Evolutionary conservation across 1,140 invertebrate genomes (phyloP).

Genomic region (Triops longicaudatus): DNA sequence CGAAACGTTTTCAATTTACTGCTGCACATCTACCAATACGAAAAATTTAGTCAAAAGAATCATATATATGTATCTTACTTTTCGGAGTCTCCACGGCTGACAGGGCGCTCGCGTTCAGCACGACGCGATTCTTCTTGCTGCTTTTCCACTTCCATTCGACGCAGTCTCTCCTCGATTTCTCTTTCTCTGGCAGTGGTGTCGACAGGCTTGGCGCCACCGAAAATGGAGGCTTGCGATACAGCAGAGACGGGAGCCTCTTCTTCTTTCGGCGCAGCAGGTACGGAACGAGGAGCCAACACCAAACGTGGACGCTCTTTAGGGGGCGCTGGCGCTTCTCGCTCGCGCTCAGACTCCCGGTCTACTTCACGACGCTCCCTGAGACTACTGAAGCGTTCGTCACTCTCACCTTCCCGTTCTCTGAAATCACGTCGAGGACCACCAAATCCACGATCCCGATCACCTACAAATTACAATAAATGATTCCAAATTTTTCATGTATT

Average conservation of each 20-base stretch:
- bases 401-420: slow-evolving; percentile 12
- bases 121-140: slow-evolving; percentile 33
- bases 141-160: slow-evolving; percentile 40
- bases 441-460: slow-evolving; percentile 13
- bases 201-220: slow-evolving; percentile 86
- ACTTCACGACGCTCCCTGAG: neutral
- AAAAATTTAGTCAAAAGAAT: too few species aligned
- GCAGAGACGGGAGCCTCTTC: slow-evolving; percentile 37
- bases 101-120: slow-evolving; percentile 20
- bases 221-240: slow-evolving; percentile 56
- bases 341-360: slow-evolving; percentile 16
- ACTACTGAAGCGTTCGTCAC: neutral
- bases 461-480: too few species aligned
- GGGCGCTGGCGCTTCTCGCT: slow-evolving; percentile 29
- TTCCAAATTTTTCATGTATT: too few species aligned
- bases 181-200: slow-evolving; percentile 76
- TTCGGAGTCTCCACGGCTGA: neutral
- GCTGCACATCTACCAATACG: too few species aligned
- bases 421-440: slow-evolving; percentile 17
- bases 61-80: too few species aligned
- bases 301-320: slow-evolving; percentile 59
- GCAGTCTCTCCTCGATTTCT: slow-evolving; percentile 58
- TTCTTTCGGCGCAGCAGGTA: slow-evolving; percentile 42
- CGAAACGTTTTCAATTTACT: too few species aligned
- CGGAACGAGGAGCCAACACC: slow-evolving; percentile 60